phyloP scores from a whole-genome alignment of 2,113 vertebrate species.

The Thymallus thymallus region DNA sequence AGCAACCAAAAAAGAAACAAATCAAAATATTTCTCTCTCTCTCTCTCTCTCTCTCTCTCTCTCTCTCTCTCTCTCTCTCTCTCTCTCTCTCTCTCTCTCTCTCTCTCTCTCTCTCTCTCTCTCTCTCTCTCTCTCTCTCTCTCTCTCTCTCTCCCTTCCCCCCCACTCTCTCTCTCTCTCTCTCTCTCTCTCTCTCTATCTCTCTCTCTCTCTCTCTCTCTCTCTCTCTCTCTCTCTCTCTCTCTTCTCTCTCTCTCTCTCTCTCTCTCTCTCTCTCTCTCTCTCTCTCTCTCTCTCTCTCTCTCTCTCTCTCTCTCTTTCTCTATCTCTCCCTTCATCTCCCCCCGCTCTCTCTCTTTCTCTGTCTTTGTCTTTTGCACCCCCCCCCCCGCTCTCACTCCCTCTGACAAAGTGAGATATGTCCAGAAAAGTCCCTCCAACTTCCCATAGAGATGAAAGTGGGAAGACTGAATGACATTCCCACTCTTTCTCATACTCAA shows the following conservation, averaged over 20 bases:
- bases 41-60: neutral
- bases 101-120: no score
- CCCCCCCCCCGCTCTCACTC: no score
- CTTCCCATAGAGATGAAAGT: slow-evolving; percentile 41
- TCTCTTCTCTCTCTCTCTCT: neutral
- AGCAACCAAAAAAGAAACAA: no score
- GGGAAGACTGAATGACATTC: slow-evolving; percentile 34
- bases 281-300: neutral
- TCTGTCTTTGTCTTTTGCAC: slow-evolving; percentile 1
- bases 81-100: neutral
- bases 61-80: slow-evolving; percentile 3
- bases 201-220: no score
- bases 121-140: neutral
- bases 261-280: slow-evolving; percentile 14
- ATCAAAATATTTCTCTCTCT: neutral
- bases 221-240: no score
- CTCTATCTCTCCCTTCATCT: neutral
- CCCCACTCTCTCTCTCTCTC: neutral
- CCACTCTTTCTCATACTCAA: slow-evolving; percentile 52
- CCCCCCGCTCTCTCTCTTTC: neutral
- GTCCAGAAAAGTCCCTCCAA: slow-evolving; percentile 22
- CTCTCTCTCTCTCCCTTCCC: neutral
- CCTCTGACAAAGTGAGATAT: slow-evolving; percentile 24
- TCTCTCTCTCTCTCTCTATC: slow-evolving; percentile 8
- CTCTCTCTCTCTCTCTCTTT: no score